phyloP scores from a whole-genome alignment of 53 echinoderm and acorn worm genomes.

The Temnopleurus reevesii region DNA sequence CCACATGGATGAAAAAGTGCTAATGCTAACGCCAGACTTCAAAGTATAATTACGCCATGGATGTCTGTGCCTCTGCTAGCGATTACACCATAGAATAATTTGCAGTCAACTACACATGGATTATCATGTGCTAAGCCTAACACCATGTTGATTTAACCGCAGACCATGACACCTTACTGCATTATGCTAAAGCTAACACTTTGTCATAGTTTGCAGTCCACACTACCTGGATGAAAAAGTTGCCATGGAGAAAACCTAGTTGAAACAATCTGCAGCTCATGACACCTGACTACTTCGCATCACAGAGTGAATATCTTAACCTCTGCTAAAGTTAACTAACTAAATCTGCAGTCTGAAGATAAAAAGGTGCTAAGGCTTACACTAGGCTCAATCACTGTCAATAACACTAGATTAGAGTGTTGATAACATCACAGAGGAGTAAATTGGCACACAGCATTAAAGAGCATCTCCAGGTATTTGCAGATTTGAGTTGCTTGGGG shows the following conservation, averaged over 20 bases:
- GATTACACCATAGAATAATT: neutral
- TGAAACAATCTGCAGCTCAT: too few species aligned
- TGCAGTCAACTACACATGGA: neutral
- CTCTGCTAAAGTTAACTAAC: too few species aligned
- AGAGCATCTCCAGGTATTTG: slow-evolving; percentile 65
- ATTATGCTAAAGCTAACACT: too few species aligned
- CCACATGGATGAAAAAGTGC: neutral
- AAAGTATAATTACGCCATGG: too few species aligned
- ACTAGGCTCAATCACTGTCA: neutral
- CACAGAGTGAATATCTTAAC: too few species aligned
- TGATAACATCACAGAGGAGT: slow-evolving; percentile 30
- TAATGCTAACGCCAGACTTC: neutral
- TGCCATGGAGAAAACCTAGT: neutral
- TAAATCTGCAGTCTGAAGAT: too few species aligned
- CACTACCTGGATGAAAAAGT: neutral
- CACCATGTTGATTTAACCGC: too few species aligned
- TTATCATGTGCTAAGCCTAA: too few species aligned
- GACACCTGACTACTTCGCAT: too few species aligned
- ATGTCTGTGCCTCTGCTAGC: neutral
- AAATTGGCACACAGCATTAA: slow-evolving; percentile 75
- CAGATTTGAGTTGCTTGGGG: slow-evolving; percentile 76
- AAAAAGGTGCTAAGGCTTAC: neutral
- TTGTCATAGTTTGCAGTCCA: too few species aligned
- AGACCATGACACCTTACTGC: neutral
- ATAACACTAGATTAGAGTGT: neutral